phyloP scores from a whole-genome alignment of 2,113 vertebrate genomes.

The Alectura lathami region DNA sequence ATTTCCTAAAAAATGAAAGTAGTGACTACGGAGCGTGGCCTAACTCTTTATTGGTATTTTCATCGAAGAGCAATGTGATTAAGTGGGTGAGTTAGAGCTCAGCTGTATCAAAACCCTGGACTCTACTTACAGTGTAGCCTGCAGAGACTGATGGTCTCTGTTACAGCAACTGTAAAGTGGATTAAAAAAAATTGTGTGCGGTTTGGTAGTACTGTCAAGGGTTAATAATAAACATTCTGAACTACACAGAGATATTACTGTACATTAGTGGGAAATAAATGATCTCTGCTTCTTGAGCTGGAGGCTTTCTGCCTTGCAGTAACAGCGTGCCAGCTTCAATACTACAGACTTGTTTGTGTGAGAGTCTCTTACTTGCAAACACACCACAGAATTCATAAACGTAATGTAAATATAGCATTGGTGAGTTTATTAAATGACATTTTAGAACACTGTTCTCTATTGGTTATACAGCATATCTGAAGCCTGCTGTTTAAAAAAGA shows the following conservation, averaged over 20 bases:
- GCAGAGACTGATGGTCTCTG: not conserved
- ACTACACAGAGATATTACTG: not conserved
- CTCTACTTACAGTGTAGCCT: not conserved
- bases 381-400: not conserved
- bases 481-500: not conserved
- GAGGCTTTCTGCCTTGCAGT: not conserved
- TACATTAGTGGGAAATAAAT: not conserved
- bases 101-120: not conserved
- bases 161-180: not conserved
- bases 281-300: not conserved
- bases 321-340: not conserved
- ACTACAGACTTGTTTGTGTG: not conserved
- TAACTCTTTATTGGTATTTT: not conserved
- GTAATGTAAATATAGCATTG: not conserved
- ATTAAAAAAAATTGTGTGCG: not conserved
- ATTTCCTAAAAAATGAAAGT: not conserved
- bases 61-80: not conserved
- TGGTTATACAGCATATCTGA: not conserved
- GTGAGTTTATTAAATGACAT: not conserved
- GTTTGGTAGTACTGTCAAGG: not conserved
- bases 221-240: not conserved
- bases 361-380: not conserved
- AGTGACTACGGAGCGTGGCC: not conserved
- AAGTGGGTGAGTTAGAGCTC: not conserved
- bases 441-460: not conserved